Conservation (phyloP, 2,888 invertebrate species). For the Scaptomyza tumidula region DNA sequence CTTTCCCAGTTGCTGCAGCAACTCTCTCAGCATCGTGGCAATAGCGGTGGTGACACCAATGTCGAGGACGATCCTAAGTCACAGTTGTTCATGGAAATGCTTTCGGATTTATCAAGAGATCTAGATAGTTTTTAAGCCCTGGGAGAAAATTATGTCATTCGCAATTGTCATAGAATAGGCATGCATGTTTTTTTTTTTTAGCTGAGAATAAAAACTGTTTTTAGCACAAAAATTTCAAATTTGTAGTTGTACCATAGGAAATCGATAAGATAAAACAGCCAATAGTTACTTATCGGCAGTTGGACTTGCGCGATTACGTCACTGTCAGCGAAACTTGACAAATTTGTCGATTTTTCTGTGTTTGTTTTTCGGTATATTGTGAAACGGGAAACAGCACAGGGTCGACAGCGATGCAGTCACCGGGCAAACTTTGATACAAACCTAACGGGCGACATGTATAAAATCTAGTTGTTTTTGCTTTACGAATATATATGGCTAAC, state of each 20-base stretch:
- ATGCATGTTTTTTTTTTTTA: conserved; percentile 7
- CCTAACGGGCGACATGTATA: background rate
- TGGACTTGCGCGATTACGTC: conserved; percentile 40
- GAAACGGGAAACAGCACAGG: conserved; percentile 34
- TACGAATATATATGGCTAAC: conserved; percentile 1
- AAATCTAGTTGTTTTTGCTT: background rate
- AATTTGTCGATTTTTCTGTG: conserved; percentile 18
- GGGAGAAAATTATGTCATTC: conserved; percentile 36
- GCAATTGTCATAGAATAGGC: conserved; percentile 26
- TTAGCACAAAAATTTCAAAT: conserved; percentile 42
- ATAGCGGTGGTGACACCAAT: conserved; percentile 10
- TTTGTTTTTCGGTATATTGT: conserved; percentile 10
- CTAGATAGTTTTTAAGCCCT: conserved; percentile 74
- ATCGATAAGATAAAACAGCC: conserved; percentile 42
- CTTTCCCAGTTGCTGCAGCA: conserved; percentile 74
- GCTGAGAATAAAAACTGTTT: conserved; percentile 54
- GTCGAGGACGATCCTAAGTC: conserved; percentile 77
- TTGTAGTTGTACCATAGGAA: conserved; percentile 9
- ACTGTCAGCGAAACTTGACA: conserved; percentile 28
- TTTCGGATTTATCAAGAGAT: conserved; percentile 83
- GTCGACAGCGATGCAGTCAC: conserved; percentile 33
- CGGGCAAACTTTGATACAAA: conserved; percentile 13
- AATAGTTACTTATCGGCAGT: conserved; percentile 39
- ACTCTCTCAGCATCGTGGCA: conserved; percentile 54
- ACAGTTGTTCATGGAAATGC: conserved; percentile 83